Conservation (phyloP, 1,140 invertebrate genomes). For the Forficula auricularia region DNA sequence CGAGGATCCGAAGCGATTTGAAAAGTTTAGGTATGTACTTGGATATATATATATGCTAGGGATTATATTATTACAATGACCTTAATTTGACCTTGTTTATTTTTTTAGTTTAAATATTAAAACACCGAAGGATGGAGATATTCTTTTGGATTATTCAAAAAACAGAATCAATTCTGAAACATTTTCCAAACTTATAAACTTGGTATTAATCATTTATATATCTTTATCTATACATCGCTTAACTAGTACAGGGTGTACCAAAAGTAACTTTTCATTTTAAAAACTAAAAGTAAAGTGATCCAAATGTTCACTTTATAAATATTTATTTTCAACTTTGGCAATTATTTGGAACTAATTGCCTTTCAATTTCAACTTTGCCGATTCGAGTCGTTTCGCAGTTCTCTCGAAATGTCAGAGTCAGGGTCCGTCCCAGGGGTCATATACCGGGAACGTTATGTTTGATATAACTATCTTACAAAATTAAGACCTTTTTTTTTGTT, state of each 20-base stretch:
- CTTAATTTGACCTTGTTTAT: constrained; percentile 14
- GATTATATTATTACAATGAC: constrained; percentile 3
- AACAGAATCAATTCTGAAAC: constrained; percentile 73
- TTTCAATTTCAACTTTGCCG: not conserved
- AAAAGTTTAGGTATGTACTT: constrained; percentile 55
- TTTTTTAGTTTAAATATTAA: constrained; percentile 46
- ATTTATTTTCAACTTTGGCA: not conserved
- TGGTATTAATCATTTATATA: constrained; percentile 40
- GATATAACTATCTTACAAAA: too few relatives aligned
- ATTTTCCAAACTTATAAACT: constrained; percentile 52
- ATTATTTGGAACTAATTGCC: not conserved
- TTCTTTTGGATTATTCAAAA: constrained; percentile 92
- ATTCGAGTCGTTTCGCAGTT: too few relatives aligned
- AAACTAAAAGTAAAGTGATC: not conserved
- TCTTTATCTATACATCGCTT: too few relatives aligned
- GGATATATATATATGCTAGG: constrained; percentile 4
- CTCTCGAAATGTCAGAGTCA: too few relatives aligned
- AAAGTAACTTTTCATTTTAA: too few relatives aligned
- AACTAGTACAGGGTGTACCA: too few relatives aligned
- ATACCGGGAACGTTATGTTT: too few relatives aligned
- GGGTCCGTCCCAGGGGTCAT: too few relatives aligned
- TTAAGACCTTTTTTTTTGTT: too few relatives aligned
- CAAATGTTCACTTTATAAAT: not conserved
- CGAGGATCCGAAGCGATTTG: constrained; percentile 54
- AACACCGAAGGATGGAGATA: constrained; percentile 68